Conservation (phyloP, 1,140 invertebrate genomes). For the Rhyzopertha dominica region DNA sequence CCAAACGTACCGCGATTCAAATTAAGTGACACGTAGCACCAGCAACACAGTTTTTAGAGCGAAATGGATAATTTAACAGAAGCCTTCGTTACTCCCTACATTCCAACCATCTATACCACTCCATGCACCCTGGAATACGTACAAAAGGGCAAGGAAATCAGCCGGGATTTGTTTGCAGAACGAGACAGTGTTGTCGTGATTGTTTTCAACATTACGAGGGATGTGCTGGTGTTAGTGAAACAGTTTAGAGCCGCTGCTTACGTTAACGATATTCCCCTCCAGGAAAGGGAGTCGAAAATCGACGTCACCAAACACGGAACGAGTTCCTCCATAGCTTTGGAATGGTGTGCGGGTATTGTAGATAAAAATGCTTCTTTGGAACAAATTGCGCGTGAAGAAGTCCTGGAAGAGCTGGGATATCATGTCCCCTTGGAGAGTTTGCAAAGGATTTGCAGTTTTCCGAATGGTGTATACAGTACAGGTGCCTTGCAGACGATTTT, state of each 20-base stretch:
- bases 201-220: constrained; percentile 72
- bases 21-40: too few species aligned
- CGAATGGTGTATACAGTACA: constrained; percentile 70
- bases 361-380: constrained; percentile 74
- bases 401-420: constrained; percentile 94
- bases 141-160: constrained; percentile 55
- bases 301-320: constrained; percentile 69
- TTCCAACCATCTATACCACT: constrained; percentile 32
- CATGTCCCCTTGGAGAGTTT: constrained; percentile 72
- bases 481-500: constrained; percentile 75
- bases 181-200: constrained; percentile 77
- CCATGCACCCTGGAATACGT: constrained; percentile 28
- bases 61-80: constrained; percentile 32
- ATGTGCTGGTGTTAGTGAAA: constrained; percentile 78
- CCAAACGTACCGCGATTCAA: too few species aligned
- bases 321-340: constrained; percentile 71
- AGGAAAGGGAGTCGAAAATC: constrained; percentile 51
- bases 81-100: constrained; percentile 27
- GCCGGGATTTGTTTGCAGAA: constrained; percentile 61
- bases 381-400: constrained; percentile 82
- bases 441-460: constrained; percentile 52
- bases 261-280: constrained; percentile 52
- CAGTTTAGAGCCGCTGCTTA: constrained; percentile 87
- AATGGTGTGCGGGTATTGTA: constrained; percentile 92
- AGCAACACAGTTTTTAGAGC: too few species aligned